Evolutionary conservation across 1,140 invertebrate species (phyloP).

Genomic region (Lepidostoma basale): DNA sequence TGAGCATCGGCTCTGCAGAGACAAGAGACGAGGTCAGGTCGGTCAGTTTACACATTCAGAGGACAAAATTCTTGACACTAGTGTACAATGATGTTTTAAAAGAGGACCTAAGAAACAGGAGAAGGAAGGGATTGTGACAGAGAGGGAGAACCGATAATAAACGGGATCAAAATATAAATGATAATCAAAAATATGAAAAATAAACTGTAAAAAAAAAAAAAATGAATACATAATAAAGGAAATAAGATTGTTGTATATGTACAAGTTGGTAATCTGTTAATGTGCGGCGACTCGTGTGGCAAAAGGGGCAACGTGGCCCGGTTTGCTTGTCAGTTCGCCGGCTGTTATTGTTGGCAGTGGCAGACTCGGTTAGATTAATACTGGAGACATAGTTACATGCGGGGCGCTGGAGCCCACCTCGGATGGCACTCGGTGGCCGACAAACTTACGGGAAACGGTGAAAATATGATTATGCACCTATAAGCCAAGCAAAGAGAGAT

Average conservation of each 20-base stretch:
- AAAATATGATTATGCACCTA: too few relatives aligned
- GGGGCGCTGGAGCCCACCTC: too few relatives aligned
- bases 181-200: neutral
- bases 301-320: conserved; percentile 30
- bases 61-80: too few relatives aligned
- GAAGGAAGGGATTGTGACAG: neutral
- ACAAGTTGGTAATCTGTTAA: conserved; percentile 1
- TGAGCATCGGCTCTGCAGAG: too few relatives aligned
- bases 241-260: neutral
- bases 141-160: conserved; percentile 3
- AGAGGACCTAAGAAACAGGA: conserved; percentile 1
- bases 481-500: too few relatives aligned
- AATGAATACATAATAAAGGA: conserved; percentile 2
- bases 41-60: too few relatives aligned
- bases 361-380: conserved; percentile 1
- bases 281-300: conserved; percentile 35
- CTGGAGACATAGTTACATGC: too few relatives aligned
- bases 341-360: conserved; percentile 33
- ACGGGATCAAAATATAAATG: conserved; percentile 2
- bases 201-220: neutral
- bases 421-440: too few relatives aligned
- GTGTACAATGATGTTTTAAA: too few relatives aligned
- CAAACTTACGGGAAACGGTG: too few relatives aligned
- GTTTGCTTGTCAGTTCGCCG: conserved; percentile 30
- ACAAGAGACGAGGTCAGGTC: too few relatives aligned